Evolutionary conservation across 2,797 vertebrate genomes (phyloP).

Genomic region (Helicolenus hilgendorfi): DNA sequence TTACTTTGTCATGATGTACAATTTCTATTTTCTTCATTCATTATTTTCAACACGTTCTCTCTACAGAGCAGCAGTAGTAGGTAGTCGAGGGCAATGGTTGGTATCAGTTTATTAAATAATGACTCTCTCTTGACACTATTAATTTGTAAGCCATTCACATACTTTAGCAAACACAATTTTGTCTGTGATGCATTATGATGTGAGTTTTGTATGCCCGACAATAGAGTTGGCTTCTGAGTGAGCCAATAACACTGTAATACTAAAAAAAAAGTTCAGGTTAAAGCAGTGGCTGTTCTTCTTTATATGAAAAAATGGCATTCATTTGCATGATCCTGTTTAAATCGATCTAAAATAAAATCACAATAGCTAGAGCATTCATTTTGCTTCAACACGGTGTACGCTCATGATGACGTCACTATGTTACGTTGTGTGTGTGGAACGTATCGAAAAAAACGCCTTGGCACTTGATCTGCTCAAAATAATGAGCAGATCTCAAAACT

Average conservation of each 20-base stretch:
- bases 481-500: too few relatives aligned
- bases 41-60: not conserved
- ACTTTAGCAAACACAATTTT: not conserved
- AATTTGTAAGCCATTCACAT: not conserved
- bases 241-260: not conserved
- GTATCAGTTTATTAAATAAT: conserved; percentile 13
- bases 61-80: not conserved
- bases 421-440: too few relatives aligned
- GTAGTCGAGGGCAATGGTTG: not conserved
- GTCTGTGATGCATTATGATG: not conserved
- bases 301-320: too few relatives aligned
- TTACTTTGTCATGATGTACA: not conserved
- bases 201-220: not conserved
- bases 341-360: too few relatives aligned
- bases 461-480: too few relatives aligned
- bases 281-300: not conserved
- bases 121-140: not conserved
- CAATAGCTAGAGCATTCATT: too few relatives aligned
- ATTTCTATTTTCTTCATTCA: not conserved
- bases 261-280: not conserved
- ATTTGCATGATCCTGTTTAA: too few relatives aligned
- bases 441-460: too few relatives aligned
- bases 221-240: not conserved
- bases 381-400: too few relatives aligned
- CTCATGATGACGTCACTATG: too few relatives aligned